Evolutionary conservation across 2,888 invertebrate genomes (phyloP), one percentile per base, ranked within the genome.

Genomic region (Dolomedes plantarius): DNA sequence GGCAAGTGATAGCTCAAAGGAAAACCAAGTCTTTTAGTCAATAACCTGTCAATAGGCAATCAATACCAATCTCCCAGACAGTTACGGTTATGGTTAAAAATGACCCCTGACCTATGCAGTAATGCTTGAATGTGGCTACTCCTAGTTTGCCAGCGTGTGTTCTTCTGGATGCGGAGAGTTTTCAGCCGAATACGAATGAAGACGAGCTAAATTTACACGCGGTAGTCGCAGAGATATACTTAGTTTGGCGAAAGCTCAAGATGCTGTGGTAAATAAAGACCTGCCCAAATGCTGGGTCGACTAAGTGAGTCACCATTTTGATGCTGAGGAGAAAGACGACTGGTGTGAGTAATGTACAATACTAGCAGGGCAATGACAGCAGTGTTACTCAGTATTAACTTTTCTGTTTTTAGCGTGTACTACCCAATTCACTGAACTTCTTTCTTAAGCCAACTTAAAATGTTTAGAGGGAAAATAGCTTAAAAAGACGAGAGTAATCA

Each of bases 81-180:
- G 50, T 50, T 50, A 65, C 0, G 13, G 1, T 65, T 6, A 16
- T 28, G n/a, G n/a, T n/a, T n/a, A n/a, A n/a, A n/a, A n/a, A 46
- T 82, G 82, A 82, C 75, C 82, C 39, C 41, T 71, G 69, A 68
- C 73, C 74, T 68, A 56, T 39, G 31, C 50, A 19, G 82, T 19
- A 64, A 78, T 68, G 75, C 41, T 81, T 71, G 69, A 71, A 39
- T 82, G 82, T 82, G 75, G 82, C 75, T 82, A 82, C 75, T 82
- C 67, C 82, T n/a, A 64, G 50, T 67, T 31, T 32, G 28, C 64
- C 79, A 41, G 56, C 19, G 56, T 23, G 23, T 7, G 56, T 19
- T 56, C 23, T 23, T 56, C 5, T 23, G 56, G 19, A 1, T 23
- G 3, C n/a, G 3, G 23, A 56, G 19, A 56, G 23, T 56, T 56